Percentiles rank a stretch among this genome's conserved stretches.
phyloP scores from a whole-genome alignment of 2,113 vertebrate genomes.

The Grallaria varia region DNA sequence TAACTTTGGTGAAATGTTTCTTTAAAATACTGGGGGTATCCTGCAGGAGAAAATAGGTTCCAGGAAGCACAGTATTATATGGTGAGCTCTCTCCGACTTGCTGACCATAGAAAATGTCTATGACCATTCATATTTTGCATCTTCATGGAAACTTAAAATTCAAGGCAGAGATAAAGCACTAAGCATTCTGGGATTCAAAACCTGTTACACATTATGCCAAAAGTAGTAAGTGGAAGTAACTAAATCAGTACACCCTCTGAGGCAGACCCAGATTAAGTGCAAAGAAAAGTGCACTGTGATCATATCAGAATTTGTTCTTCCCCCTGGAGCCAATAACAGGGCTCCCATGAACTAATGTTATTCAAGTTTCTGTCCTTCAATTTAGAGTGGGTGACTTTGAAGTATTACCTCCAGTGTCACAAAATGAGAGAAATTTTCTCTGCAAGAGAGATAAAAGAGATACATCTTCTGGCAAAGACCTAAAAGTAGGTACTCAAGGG shows the following conservation, averaged over 20 bases:
- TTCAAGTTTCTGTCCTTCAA: background rate
- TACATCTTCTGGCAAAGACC: background rate
- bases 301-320: background rate
- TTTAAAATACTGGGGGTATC: background rate
- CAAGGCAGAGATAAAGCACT: background rate
- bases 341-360: background rate
- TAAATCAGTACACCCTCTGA: background rate
- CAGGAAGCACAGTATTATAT: background rate
- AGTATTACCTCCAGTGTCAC: constrained; percentile 4
- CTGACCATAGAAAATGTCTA: constrained; percentile 1
- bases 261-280: background rate
- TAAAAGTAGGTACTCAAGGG: background rate
- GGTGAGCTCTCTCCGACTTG: background rate
- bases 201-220: background rate
- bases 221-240: background rate
- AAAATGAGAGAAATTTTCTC: constrained; percentile 35
- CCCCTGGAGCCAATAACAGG: background rate
- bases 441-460: constrained; percentile 25
- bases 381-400: constrained; percentile 9
- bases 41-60: background rate
- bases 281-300: background rate
- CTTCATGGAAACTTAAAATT: background rate
- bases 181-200: background rate
- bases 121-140: background rate
- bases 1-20: background rate